Base-by-base conservation (phyloP, 2,113 vertebrate species). In the Zeus faber region DNA sequence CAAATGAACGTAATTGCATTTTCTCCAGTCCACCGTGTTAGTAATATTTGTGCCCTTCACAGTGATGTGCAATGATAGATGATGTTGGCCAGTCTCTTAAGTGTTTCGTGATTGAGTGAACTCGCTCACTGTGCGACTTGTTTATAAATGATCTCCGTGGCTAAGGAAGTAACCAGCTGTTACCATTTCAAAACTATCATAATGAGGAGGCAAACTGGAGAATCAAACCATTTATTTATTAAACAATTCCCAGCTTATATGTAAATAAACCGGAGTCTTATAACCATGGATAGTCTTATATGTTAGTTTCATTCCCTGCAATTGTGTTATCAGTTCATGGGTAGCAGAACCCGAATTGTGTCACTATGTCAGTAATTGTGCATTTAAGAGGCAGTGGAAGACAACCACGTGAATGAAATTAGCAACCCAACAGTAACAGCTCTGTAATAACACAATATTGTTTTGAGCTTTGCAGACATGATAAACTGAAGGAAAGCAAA, bases 111-210 rank as follows among this genome's bases (percentile, higher is more conserved):
- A 59, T 56, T 72, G 56, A 77, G 71, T 65, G 45, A 80, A 80
- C 71, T 72, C 31, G 64, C 79, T 71, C 70, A 79, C 67, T 63
- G 49, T 53, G 25, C 69, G 46, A 60, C 49, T 41, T 54, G 47
- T 61, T 65, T 48, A 50, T 66, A n/a, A 64, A 65, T 72, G 55
- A 67, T 68, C 24, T 52, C 45, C 39, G 21, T 51, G 55, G 62
- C 39, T 41, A 56, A 65, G 69, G 54, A 53, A 49, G 45, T 58
- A 52, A 71, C 74, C 62, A 64, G 71, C 71, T 64, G 75, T 68
- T 72, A 67, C 49, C 58, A 63, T 69, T 83, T 83, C 67, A 75
- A 80, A 80, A 74, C 74, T 69, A 31, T 48, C 58, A 49, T 54
- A n/a, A n/a, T 49, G 54, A 52, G 69, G 70, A 52, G 45, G 50